These are phyloP conservation scores for Borostomias antarcticus DNA, from an alignment of 2,797 vertebrate species.

Conservation along the genomic window DNA sequence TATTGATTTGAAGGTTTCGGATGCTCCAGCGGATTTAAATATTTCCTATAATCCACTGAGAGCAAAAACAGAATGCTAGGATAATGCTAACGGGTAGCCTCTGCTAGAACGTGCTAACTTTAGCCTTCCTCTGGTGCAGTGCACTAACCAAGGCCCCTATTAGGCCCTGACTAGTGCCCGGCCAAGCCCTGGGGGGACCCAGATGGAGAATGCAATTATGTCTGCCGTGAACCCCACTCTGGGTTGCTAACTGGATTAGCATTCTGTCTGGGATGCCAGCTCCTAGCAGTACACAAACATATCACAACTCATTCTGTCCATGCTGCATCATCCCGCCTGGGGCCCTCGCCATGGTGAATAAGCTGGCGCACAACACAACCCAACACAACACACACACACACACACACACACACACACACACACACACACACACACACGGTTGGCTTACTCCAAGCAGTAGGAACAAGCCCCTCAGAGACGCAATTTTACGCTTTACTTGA, in stretches of 20 bases:
- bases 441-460: conserved; percentile 15
- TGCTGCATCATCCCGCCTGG: conserved; percentile 45
- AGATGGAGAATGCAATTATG: conserved; percentile 77
- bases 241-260: conserved; percentile 54
- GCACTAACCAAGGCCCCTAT: background rate
- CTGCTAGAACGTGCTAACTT: conserved; percentile 16
- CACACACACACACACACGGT: conserved; percentile 16
- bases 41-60: no score
- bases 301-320: conserved; percentile 58
- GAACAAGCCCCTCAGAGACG: background rate
- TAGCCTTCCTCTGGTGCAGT: conserved; percentile 33
- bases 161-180: conserved; percentile 27
- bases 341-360: conserved; percentile 45
- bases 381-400: conserved; percentile 13
- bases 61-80: background rate
- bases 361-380: conserved; percentile 23
- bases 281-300: conserved; percentile 47
- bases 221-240: conserved; percentile 61
- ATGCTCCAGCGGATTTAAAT: no score
- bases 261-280: conserved; percentile 56
- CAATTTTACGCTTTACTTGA: conserved; percentile 3
- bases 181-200: conserved; percentile 51
- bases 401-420: no score
- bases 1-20: no score
- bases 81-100: background rate